phyloP scores from a whole-genome alignment of 2,888 invertebrate species.

The Scaptomyza polygonia region DNA sequence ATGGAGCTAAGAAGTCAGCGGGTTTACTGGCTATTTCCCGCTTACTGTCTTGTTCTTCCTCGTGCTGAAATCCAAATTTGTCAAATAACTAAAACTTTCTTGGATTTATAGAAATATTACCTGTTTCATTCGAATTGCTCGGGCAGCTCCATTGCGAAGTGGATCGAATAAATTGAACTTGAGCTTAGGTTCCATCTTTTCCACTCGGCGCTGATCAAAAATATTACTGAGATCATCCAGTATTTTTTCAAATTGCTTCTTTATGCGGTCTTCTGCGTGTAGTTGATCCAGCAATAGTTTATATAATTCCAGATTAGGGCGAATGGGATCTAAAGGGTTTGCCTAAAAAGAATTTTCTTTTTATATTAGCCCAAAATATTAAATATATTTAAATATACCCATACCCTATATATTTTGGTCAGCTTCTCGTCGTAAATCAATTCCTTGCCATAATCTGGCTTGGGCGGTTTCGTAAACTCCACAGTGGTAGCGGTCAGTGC shows the following conservation, averaged over 20 bases:
- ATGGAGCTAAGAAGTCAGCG: slow-evolving; percentile 87
- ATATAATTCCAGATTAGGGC: slow-evolving; percentile 88
- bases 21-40: slow-evolving; percentile 85
- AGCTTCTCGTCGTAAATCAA: slow-evolving; percentile 87
- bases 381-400: slow-evolving; percentile 84
- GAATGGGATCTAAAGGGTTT: slow-evolving; percentile 86
- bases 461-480: slow-evolving; percentile 88
- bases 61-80: slow-evolving; percentile 58
- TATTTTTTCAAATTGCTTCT: slow-evolving; percentile 85
- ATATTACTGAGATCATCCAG: slow-evolving; percentile 84
- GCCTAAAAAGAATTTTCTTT: slow-evolving; percentile 84
- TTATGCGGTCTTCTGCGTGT: slow-evolving; percentile 86
- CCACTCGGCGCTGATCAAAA: slow-evolving; percentile 84
- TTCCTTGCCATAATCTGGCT: slow-evolving; percentile 89
- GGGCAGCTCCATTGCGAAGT: slow-evolving; percentile 85
- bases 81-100: background rate
- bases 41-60: slow-evolving; percentile 82
- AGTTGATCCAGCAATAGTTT: slow-evolving; percentile 87
- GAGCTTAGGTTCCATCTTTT: slow-evolving; percentile 85
- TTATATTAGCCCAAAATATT: background rate
- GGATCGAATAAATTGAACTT: slow-evolving; percentile 86
- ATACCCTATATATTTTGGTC: slow-evolving; percentile 88
- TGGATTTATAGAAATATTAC: slow-evolving; percentile 66
- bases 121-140: slow-evolving; percentile 85
- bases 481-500: slow-evolving; percentile 85